Percentiles rank a stretch among this genome's conserved stretches.
These are phyloP conservation scores for Eupithecia abbreviata DNA, from an alignment of 2,888 invertebrate species.

Conservation along the genomic window DNA sequence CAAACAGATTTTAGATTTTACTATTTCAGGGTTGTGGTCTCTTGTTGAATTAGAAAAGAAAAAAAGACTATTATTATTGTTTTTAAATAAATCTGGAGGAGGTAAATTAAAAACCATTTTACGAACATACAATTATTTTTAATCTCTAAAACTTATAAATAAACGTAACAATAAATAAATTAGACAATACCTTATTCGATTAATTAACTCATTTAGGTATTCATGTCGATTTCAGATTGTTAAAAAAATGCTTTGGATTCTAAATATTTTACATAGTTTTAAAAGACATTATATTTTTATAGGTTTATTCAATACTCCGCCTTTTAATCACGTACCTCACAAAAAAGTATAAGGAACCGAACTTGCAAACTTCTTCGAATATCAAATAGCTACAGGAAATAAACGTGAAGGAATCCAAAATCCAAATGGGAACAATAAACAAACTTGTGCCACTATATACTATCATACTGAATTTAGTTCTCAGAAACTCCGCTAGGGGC, in stretches of 20 bases:
- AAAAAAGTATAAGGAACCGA: not conserved
- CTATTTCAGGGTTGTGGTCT: too few relatives aligned
- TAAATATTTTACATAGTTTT: not conserved
- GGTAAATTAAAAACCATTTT: conserved; percentile 10
- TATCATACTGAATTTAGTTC: not conserved
- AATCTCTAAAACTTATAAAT: conserved; percentile 48
- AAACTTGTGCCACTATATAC: not conserved
- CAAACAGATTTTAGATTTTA: too few relatives aligned
- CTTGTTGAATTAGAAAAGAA: too few relatives aligned
- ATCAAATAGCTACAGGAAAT: not conserved
- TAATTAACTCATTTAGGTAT: not conserved
- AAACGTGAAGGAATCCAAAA: not conserved
- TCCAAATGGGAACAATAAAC: not conserved
- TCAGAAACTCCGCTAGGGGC: not conserved
- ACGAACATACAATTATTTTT: conserved; percentile 37
- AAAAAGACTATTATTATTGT: too few relatives aligned
- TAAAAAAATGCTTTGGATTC: not conserved
- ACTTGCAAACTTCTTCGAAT: not conserved
- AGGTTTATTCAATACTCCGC: not conserved
- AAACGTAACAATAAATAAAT: conserved; percentile 50
- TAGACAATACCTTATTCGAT: conserved; percentile 1
- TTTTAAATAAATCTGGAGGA: too few relatives aligned
- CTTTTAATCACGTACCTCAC: not conserved
- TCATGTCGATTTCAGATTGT: not conserved
- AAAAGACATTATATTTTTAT: not conserved